A percentile compares a stretch with the other conserved stretches of the same genome.
phyloP scores from a whole-genome alignment of 2,888 invertebrate genomes.

The Drosophila ustulata region DNA sequence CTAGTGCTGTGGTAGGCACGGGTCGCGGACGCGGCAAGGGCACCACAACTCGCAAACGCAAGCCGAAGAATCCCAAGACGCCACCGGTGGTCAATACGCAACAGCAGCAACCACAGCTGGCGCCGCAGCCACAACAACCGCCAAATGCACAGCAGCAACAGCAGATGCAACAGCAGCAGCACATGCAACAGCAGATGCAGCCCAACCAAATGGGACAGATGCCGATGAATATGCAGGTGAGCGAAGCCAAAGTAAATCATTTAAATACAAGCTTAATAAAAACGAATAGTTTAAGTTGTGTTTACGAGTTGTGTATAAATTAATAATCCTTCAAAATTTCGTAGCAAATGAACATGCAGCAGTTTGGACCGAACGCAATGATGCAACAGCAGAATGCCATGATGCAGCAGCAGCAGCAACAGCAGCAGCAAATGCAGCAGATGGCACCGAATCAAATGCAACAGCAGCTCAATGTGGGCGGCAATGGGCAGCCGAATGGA shows the following conservation, averaged over 20 bases:
- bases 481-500: conserved; percentile 80
- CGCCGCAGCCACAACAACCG: conserved; percentile 71
- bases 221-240: conserved; percentile 85
- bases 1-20: conserved; percentile 82
- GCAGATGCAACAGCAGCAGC: conserved; percentile 84
- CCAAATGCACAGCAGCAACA: conserved; percentile 83
- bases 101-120: conserved; percentile 82
- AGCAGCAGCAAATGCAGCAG: conserved; percentile 82
- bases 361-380: conserved; percentile 82
- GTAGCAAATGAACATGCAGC: conserved; percentile 84
- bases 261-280: background rate
- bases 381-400: conserved; percentile 60
- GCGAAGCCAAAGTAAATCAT: background rate
- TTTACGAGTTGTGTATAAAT: too few species aligned
- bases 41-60: conserved; percentile 83
- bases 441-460: conserved; percentile 80
- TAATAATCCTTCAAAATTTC: background rate
- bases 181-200: conserved; percentile 82
- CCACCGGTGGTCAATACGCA: conserved; percentile 83
- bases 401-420: conserved; percentile 83
- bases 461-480: conserved; percentile 79
- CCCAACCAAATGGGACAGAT: conserved; percentile 83
- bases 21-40: conserved; percentile 84
- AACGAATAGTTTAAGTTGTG: too few species aligned
- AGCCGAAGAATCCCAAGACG: conserved; percentile 85